Evolutionary conservation across 2,113 vertebrate species (phyloP).

Genomic region (Poeciliopsis occidentalis): DNA sequence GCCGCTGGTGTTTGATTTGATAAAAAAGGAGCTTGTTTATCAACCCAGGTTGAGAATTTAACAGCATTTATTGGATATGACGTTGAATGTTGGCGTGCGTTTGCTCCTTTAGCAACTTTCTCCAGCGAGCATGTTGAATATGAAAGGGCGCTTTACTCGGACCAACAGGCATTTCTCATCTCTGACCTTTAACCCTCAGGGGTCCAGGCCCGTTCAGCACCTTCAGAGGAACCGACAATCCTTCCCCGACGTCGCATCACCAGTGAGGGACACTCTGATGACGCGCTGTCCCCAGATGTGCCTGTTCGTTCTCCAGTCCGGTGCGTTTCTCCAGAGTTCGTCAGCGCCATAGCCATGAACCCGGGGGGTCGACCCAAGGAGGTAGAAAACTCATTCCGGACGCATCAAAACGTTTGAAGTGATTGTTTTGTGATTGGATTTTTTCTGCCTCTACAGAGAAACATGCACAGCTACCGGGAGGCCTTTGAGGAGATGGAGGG

Average conservation of each 20-base stretch:
- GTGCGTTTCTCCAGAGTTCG: slow-evolving; percentile 93
- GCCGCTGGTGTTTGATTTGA: slow-evolving; percentile 32
- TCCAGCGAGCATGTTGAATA: slow-evolving; percentile 44
- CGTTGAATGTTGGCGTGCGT: not conserved
- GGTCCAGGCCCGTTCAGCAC: slow-evolving; percentile 81
- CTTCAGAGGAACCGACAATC: slow-evolving; percentile 75
- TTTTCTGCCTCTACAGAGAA: slow-evolving; percentile 80
- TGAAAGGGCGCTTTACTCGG: not conserved
- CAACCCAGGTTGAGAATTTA: slow-evolving; percentile 10
- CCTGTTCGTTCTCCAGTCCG: slow-evolving; percentile 88
- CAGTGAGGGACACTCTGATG: slow-evolving; percentile 85
- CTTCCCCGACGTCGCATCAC: slow-evolving; percentile 77
- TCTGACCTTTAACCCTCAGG: slow-evolving; percentile 72
- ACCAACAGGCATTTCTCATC: not conserved
- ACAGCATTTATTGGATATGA: not conserved
- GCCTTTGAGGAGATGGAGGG: slow-evolving; percentile 95
- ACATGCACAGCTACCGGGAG: slow-evolving; percentile 98
- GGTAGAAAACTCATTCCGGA: slow-evolving; percentile 73
- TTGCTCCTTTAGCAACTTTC: slow-evolving; percentile 30
- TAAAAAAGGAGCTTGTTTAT: not conserved
- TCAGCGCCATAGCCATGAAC: slow-evolving; percentile 92
- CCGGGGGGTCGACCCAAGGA: slow-evolving; percentile 97
- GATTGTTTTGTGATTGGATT: slow-evolving; percentile 11
- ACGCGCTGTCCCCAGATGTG: slow-evolving; percentile 72
- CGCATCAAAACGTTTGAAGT: not conserved